Evolutionary conservation across 64 coral and sea anemone genomes (phyloP).

Genomic region (Montipora capricornis): DNA sequence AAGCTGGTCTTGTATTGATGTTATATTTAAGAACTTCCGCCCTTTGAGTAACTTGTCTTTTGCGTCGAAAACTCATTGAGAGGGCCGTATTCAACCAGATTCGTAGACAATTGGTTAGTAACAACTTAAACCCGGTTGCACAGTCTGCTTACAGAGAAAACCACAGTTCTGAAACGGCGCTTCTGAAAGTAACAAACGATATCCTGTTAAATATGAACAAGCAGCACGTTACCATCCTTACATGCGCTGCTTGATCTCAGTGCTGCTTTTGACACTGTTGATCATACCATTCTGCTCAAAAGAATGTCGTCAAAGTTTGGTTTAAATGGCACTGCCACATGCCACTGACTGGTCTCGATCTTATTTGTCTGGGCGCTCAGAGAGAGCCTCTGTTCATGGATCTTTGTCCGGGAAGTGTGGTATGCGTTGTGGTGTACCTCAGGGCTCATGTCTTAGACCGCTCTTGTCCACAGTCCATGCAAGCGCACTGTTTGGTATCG

Average conservation of each 20-base stretch:
- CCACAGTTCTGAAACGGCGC: not conserved
- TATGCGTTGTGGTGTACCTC: not conserved
- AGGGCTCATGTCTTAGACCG: too few species aligned
- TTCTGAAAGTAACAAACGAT: too few species aligned
- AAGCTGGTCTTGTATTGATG: not conserved
- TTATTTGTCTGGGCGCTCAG: conserved; percentile 19
- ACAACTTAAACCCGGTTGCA: not conserved
- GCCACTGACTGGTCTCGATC: conserved; percentile 23
- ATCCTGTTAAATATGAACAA: too few species aligned
- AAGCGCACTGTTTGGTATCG: too few species aligned
- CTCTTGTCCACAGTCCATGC: not conserved
- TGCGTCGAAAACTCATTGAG: not conserved
- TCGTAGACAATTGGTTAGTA: too few species aligned
- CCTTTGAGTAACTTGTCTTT: not conserved
- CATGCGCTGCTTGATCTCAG: too few species aligned
- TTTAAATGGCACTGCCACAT: conserved; percentile 25
- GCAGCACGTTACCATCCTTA: too few species aligned
- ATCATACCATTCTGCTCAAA: not conserved
- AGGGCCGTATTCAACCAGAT: too few species aligned
- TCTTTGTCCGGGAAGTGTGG: conserved; percentile 21
- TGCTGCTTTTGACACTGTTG: too few species aligned
- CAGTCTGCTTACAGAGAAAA: not conserved
- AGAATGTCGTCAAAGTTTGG: conserved; percentile 3
- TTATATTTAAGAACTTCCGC: not conserved
- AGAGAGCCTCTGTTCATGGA: conserved; percentile 30